A percentile compares a stretch with the other conserved stretches of the same genome.
phyloP scores from a whole-genome alignment of 2,888 invertebrate genomes.

The Encarsia formosa region DNA sequence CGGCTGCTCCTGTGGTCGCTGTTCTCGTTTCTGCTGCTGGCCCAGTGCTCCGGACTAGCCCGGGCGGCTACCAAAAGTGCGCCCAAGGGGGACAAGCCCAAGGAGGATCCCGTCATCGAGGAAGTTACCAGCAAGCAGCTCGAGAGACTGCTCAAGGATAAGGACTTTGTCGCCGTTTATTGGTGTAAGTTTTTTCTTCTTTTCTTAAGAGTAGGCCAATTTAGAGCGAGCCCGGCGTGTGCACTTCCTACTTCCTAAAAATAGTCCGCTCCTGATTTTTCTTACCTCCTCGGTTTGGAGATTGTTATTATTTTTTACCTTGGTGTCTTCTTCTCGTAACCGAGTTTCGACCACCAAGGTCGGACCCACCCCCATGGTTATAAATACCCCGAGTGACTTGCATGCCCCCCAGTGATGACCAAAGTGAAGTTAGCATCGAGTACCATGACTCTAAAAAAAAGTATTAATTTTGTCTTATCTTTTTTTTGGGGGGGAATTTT shows the following conservation, averaged over 20 bases:
- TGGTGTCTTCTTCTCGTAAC: too few species aligned
- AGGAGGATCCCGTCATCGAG: constrained; percentile 75
- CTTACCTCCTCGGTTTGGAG: too few species aligned
- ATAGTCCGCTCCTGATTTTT: too few species aligned
- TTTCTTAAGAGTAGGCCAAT: not conserved
- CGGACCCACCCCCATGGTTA: too few species aligned
- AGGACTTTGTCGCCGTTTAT: constrained; percentile 92
- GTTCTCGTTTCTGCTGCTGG: constrained; percentile 15
- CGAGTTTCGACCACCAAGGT: too few species aligned
- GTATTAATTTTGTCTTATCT: too few species aligned
- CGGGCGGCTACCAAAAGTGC: not conserved
- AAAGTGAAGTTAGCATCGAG: too few species aligned
- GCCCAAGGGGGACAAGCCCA: not conserved
- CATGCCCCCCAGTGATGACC: too few species aligned
- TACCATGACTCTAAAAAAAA: too few species aligned
- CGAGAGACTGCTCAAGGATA: constrained; percentile 82
- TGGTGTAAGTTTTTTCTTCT: constrained; percentile 76
- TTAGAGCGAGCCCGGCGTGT: not conserved
- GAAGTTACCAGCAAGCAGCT: constrained; percentile 90
- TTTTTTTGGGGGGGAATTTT: too few species aligned
- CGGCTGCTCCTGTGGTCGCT: constrained; percentile 21
- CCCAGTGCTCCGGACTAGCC: constrained; percentile 13
- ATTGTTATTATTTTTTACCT: too few species aligned
- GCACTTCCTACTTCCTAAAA: not conserved
- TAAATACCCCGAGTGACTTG: too few species aligned